phyloP scores from a whole-genome alignment of 2,888 invertebrate genomes.

The Thelaira solivaga region DNA sequence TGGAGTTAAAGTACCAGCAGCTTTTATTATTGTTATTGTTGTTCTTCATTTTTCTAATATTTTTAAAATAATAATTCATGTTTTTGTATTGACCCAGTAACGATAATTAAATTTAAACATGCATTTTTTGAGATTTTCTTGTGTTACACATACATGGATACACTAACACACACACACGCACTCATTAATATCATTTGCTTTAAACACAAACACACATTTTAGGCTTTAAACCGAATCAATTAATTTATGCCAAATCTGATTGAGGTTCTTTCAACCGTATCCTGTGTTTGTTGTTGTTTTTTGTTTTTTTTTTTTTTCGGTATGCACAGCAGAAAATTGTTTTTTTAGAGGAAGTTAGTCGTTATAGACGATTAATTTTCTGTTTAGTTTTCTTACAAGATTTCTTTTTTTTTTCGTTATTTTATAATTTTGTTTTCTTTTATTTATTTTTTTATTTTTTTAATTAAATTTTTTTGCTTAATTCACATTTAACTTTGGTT shows the following conservation, averaged over 20 bases:
- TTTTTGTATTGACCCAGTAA: slow-evolving; percentile 53
- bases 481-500: neutral
- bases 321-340: neutral
- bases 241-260: slow-evolving; percentile 56
- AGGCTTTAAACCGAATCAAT: slow-evolving; percentile 46
- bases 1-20: too few species aligned
- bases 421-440: neutral
- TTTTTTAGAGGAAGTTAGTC: slow-evolving; percentile 5
- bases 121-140: slow-evolving; percentile 37
- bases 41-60: slow-evolving; percentile 9
- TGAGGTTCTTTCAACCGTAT: slow-evolving; percentile 53
- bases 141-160: neutral
- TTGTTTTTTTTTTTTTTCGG: neutral
- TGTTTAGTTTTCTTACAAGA: too few species aligned
- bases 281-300: slow-evolving; percentile 22
- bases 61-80: slow-evolving; percentile 35
- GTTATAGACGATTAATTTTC: slow-evolving; percentile 37
- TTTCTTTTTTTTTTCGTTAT: slow-evolving; percentile 12
- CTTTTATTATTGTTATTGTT: neutral
- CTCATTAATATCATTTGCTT: neutral
- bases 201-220: neutral
- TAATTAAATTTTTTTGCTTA: neutral
- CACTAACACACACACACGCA: neutral
- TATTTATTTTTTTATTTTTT: neutral
- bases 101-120: slow-evolving; percentile 56